Evolutionary conservation across 1,140 invertebrate species (phyloP).

Genomic region (Globodera ellingtonae): DNA sequence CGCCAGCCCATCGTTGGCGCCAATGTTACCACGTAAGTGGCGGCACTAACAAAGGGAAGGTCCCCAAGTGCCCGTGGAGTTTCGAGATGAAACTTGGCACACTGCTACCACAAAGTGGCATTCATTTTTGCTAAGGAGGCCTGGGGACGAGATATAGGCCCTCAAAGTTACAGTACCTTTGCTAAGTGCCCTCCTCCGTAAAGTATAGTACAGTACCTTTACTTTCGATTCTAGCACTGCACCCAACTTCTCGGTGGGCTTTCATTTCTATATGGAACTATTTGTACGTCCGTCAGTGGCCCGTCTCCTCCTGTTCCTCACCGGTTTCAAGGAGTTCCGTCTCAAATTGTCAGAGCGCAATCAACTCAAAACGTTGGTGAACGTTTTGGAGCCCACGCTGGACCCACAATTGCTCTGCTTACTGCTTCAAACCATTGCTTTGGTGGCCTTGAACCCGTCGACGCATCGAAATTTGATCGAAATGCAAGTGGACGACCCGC

Average conservation of each 20-base stretch:
- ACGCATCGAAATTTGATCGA: constrained; percentile 71
- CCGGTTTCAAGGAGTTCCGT: constrained; percentile 66
- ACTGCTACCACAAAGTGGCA: no score
- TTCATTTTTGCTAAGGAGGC: no score
- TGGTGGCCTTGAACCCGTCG: constrained; percentile 71
- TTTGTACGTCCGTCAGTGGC: constrained; percentile 66
- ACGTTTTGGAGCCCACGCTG: constrained; percentile 59
- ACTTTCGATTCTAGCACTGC: constrained; percentile 74
- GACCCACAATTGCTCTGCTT: constrained; percentile 74
- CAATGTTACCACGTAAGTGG: constrained; percentile 45
- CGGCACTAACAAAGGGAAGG: no score
- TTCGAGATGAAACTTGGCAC: no score
- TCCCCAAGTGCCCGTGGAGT: no score
- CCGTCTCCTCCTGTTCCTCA: constrained; percentile 72
- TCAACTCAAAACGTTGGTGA: constrained; percentile 59
- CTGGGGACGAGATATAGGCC: no score
- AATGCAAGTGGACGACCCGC: constrained; percentile 72
- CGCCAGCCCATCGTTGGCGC: constrained; percentile 68
- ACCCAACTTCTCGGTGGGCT: constrained; percentile 69
- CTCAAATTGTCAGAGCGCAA: constrained; percentile 48
- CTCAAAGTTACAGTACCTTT: no score
- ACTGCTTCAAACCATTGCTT: constrained; percentile 73
- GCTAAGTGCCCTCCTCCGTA: no score
- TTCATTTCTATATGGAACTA: neutral
- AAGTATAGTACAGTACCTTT: neutral